Evolutionary conservation across 2,888 invertebrate genomes (phyloP), one percentile per base, ranked within the genome.

Genomic region (Pandemis cinnamomeana): DNA sequence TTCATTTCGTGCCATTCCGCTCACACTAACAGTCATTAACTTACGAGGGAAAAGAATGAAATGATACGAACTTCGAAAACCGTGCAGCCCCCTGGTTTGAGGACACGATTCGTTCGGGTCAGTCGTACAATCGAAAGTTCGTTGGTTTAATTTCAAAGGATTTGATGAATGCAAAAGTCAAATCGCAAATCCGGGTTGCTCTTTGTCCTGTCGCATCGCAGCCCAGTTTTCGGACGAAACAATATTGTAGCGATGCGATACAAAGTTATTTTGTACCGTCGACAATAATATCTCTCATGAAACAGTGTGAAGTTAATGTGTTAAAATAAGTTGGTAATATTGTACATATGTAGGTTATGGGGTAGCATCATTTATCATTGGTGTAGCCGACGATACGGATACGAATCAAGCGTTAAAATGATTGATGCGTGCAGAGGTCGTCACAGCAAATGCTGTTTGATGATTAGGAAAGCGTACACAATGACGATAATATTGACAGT

Each of bases 181-280:
- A 70, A 53, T 66, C 58, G 73, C 66, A 64, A 73, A 73, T 73
- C 73, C 60, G 62, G 73, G 72, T 73, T 69, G 48, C 11, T 60
- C 69, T 61, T 73, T 73, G 73, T 73, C 60, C 58, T 69, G 41
- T 7, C 10, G 2, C 42, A 41, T 7, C 7, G 2, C 42, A 41
- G 60, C 66, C 48, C 20, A 51, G 46, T 70, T 73, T 72, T 53
- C 20, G 60, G 66, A 66, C 63, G 58, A 48, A 58, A 69, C 48
- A 67, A 44, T 44, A 67, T 61, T 67, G 13, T 51, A 15, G 13
- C 58, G n/a, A 44, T 48, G 13, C 58, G n/a, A 44, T 48, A 61
- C 68, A 46, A 69, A 61, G n/a, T 61, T 69, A 61, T 36, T 36
- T n/a, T 5, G 67, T 53, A 41, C 53, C 67, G 53, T 27, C 42